Conservation (phyloP, 2,113 vertebrate genomes). For the Atractosteus spatula region DNA sequence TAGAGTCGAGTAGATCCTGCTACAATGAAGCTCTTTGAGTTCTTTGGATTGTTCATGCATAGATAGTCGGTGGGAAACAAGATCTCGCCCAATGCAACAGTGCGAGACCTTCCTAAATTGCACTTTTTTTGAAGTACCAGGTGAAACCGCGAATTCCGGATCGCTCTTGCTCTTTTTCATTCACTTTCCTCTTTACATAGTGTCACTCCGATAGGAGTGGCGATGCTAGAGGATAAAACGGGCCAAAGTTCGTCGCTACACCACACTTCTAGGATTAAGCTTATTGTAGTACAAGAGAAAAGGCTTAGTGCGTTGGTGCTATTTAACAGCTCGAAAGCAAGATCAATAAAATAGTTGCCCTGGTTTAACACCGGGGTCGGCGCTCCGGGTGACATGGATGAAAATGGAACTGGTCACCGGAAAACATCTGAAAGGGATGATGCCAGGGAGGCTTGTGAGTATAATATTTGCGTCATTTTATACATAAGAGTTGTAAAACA, state of each 20-base stretch:
- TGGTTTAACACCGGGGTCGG: not conserved
- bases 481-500: too few species aligned
- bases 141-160: not conserved
- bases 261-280: conserved; percentile 1
- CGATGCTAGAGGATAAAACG: conserved; percentile 17
- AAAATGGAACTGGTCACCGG: conserved; percentile 57
- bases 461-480: not conserved
- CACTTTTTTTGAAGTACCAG: not conserved
- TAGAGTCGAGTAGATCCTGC: too few species aligned
- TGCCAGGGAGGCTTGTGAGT: conserved; percentile 57
- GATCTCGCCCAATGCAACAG: too few species aligned
- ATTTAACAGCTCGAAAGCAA: not conserved
- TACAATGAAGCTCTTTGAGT: too few species aligned
- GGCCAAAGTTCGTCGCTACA: conserved; percentile 16
- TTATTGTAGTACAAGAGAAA: not conserved
- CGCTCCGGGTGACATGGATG: conserved; percentile 44
- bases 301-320: not conserved
- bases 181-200: not conserved
- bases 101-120: not conserved
- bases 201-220: conserved; percentile 26
- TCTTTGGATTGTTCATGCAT: too few species aligned
- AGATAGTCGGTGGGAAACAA: too few species aligned
- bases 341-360: not conserved
- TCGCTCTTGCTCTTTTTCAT: not conserved
- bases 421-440: conserved; percentile 41